phyloP scores from a whole-genome alignment of 2,113 vertebrate genomes.

The Anarhynchus alexandrinus region DNA sequence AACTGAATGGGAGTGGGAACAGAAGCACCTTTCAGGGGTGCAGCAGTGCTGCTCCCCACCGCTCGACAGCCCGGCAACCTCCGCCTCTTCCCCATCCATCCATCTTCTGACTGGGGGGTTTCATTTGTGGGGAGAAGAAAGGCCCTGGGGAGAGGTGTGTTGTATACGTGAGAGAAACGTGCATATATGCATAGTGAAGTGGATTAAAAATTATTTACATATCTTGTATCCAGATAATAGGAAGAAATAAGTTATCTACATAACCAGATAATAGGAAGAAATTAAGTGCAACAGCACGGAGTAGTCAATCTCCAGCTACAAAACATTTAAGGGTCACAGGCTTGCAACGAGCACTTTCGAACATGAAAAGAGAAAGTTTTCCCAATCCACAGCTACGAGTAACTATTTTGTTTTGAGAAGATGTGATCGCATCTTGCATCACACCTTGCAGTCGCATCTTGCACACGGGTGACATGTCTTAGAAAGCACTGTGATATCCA shows the following conservation, averaged over 20 bases:
- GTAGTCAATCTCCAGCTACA: neutral
- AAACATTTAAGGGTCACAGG: neutral
- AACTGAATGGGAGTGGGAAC: neutral
- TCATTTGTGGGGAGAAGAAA: neutral
- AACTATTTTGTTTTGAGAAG: neutral
- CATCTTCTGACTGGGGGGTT: neutral
- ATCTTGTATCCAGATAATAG: neutral
- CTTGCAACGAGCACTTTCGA: neutral
- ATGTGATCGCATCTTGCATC: neutral
- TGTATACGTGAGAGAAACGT: fast-evolving
- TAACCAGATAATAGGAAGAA: neutral
- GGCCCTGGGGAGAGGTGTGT: neutral
- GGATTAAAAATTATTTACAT: neutral
- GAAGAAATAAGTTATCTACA: neutral
- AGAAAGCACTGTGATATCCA: neutral
- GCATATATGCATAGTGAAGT: neutral
- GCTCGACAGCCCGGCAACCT: neutral
- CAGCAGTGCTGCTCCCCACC: fast-evolving
- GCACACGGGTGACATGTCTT: neutral
- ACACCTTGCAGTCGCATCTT: neutral
- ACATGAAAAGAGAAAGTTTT: neutral
- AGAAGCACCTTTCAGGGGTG: neutral
- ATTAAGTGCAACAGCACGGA: neutral
- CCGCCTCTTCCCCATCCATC: neutral
- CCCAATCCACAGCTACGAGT: neutral